These are phyloP conservation scores for Pseudochirops cupreus DNA, from an alignment of 2,797 vertebrate genomes.

Conservation along the genomic window DNA sequence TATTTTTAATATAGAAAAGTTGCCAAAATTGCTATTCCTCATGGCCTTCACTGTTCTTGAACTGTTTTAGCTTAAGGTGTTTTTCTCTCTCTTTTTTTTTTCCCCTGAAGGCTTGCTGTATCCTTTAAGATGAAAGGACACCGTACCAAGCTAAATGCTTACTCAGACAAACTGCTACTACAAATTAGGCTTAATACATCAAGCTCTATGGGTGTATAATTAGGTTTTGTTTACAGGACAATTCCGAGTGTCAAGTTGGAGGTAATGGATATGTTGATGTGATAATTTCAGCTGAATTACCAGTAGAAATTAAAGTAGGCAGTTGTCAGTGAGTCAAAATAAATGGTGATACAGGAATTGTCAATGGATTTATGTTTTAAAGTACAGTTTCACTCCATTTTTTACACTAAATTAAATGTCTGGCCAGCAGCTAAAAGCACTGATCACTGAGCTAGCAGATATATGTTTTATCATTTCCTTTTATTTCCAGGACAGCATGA, in stretches of 20 bases:
- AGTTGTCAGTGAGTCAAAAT: constrained; percentile 71
- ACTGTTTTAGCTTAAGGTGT: constrained; percentile 46
- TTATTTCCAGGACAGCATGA: constrained; percentile 55
- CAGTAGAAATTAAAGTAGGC: constrained; percentile 61
- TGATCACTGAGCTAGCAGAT: constrained; percentile 57
- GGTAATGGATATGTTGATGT: constrained; percentile 3
- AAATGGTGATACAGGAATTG: constrained; percentile 66
- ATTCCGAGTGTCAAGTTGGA: constrained; percentile 47
- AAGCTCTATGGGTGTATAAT: constrained; percentile 53
- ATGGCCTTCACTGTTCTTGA: constrained; percentile 30
- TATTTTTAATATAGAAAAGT: neutral
- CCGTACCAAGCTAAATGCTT: constrained; percentile 47
- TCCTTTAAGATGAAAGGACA: constrained; percentile 59
- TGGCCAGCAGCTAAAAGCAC: constrained; percentile 60
- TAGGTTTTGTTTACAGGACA: constrained; percentile 65
- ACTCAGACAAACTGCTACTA: constrained; percentile 60
- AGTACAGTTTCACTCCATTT: constrained; percentile 59
- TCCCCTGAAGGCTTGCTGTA: constrained; percentile 54
- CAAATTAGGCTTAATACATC: constrained; percentile 69
- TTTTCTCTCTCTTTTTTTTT: neutral
- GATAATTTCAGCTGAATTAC: constrained; percentile 58
- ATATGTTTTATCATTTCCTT: constrained; percentile 64
- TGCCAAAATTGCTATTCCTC: neutral
- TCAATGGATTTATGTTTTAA: constrained; percentile 42
- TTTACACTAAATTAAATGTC: constrained; percentile 71